phyloP scores from a whole-genome alignment of 2,113 vertebrate species.

The Dinomys branickii region DNA sequence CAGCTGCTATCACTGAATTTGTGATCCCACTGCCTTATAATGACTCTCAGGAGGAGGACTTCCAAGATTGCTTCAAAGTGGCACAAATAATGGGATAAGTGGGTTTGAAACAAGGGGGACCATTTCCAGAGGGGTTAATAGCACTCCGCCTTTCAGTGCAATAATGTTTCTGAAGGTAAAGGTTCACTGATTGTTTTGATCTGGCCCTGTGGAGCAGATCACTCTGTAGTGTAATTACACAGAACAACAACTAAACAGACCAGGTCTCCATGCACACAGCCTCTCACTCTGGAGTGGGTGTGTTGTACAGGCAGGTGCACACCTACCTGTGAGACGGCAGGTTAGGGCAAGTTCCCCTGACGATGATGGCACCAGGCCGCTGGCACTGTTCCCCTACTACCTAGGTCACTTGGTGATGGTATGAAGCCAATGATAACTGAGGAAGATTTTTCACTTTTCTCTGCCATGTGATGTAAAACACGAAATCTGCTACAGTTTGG shows the following conservation, averaged over 20 bases:
- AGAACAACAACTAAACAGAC: not conserved
- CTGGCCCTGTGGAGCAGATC: not conserved
- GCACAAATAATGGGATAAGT: not conserved
- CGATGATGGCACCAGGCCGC: not conserved
- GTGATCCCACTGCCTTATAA: not conserved
- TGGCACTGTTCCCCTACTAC: not conserved
- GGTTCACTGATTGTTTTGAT: not conserved
- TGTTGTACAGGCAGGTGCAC: not conserved
- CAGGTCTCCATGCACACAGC: not conserved
- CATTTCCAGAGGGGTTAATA: not conserved
- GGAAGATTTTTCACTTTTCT: not conserved
- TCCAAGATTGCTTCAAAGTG: not conserved
- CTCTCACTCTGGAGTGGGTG: not conserved
- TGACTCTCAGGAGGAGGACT: not conserved
- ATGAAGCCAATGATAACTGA: not conserved
- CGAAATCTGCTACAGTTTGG: not conserved
- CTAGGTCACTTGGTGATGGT: not conserved
- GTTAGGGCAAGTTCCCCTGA: not conserved
- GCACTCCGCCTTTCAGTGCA: not conserved
- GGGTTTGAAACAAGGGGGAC: not conserved
- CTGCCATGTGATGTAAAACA: not conserved
- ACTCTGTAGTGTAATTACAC: not conserved
- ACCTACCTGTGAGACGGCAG: not conserved
- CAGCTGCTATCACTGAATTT: not conserved
- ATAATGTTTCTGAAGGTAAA: not conserved